phyloP scores from a whole-genome alignment of 2,797 vertebrate genomes.

The Tauraco hartlaubi region DNA sequence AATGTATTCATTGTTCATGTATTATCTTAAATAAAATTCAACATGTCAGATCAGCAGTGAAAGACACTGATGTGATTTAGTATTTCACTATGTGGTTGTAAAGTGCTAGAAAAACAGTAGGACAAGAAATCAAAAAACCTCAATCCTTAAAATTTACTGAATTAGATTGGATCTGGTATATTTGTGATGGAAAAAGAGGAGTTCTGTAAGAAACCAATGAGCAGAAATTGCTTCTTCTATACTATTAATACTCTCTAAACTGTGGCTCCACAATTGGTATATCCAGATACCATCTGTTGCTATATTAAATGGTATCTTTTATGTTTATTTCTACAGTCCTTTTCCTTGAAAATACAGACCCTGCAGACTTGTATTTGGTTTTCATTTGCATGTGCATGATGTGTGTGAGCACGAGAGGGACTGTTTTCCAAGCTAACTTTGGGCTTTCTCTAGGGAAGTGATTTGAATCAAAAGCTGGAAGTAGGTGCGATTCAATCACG shows the following conservation, averaged over 20 bases:
- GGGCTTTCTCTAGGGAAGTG: not conserved
- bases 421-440: not conserved
- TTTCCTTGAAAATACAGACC: not conserved
- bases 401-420: not conserved
- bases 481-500: not conserved
- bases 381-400: not conserved
- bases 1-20: not conserved
- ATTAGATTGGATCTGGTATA: not conserved
- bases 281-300: not conserved
- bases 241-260: not conserved
- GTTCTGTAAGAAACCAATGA: not conserved
- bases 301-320: not conserved
- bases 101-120: constrained; percentile 27
- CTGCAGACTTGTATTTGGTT: not conserved
- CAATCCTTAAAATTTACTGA: not conserved
- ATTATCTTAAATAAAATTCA: constrained; percentile 30
- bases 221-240: not conserved
- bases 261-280: not conserved
- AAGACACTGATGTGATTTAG: not conserved
- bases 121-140: not conserved
- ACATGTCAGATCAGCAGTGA: constrained; percentile 1
- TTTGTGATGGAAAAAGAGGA: not conserved
- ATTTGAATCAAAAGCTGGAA: not conserved
- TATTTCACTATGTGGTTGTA: not conserved
- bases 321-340: not conserved